Base-by-base conservation (phyloP, 2,888 invertebrate genomes). In the Zonitis immaculata region DNA sequence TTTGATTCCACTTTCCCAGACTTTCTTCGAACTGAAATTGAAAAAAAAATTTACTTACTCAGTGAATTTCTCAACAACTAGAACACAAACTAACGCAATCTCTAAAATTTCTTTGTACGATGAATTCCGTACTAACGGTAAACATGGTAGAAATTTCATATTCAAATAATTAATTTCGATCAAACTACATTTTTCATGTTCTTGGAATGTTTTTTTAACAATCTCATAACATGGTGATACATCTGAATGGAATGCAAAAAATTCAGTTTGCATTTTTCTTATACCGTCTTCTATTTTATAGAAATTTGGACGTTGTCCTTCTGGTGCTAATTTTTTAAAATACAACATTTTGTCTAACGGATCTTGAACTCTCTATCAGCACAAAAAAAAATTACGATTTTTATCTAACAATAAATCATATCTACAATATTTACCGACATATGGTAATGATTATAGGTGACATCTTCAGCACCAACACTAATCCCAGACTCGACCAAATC, bases 161-260 rank as follows among this genome's bases (percentile, higher is more conserved):
- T 83, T 82, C 28, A 84, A 67, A 55, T 65, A 73, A 42, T 67
- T 80, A 62, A 88, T 84, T 68, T 86, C 86, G 48, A 82, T 79
- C 7, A 88, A 71, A 0, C 83, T 85, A 67, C 88, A 88, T 67
- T 88, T 88, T 71, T 88, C 84, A 11, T 82, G 81, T 68, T 88
- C 87, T 66, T 86, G 86, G 64, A 83, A 87, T 48, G 81, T 83
- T 69, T 84, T 62, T 71, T 73, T 81, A 3, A 88, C 83, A 45
- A 87, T 76, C 69, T 87, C 84, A 68, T 88, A 88, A 0, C 85
- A 85, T 0, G 84, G 80, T 1, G 87, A 85, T 3, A 81, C 79
- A 73, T 88, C 88, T 77, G 85, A 84, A 68, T 88, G 86, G 64
- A 88, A 87, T 5, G 87, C 87, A 67, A 86, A 87, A 6, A 86